These are phyloP conservation scores for Diplazon laetatorius DNA, from an alignment of 2,888 invertebrate species.

Conservation along the genomic window DNA sequence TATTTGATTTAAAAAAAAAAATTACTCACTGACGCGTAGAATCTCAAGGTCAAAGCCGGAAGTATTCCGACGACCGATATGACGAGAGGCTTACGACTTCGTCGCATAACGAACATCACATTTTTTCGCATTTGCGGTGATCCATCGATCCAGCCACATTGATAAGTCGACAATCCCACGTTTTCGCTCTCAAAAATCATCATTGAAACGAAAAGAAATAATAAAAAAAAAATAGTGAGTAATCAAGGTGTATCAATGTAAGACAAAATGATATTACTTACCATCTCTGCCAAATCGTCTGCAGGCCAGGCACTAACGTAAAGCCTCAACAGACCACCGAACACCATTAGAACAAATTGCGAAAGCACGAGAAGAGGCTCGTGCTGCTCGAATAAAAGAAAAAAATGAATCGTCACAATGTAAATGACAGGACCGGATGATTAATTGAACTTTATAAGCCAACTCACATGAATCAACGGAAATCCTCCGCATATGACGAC, in stretches of 20 bases:
- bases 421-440: too few species aligned
- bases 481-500: constrained; percentile 72
- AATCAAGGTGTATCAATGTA: too few species aligned
- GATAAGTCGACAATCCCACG: constrained; percentile 64
- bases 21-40: constrained; percentile 66
- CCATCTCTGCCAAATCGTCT: constrained; percentile 72
- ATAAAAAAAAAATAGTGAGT: too few species aligned
- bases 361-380: constrained; percentile 66
- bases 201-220: too few species aligned
- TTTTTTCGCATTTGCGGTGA: constrained; percentile 49
- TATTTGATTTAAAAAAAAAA: too few species aligned
- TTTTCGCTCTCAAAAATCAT: constrained; percentile 60
- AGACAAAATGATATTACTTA: too few species aligned
- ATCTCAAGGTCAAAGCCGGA: constrained; percentile 65
- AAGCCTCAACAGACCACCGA: constrained; percentile 69
- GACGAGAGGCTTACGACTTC: constrained; percentile 66
- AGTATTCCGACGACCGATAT: constrained; percentile 61
- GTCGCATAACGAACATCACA: constrained; percentile 64
- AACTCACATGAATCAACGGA: constrained; percentile 73
- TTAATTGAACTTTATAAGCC: not conserved
- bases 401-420: constrained; percentile 4
- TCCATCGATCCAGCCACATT: constrained; percentile 61
- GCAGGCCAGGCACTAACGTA: constrained; percentile 75
- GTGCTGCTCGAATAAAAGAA: constrained; percentile 62
- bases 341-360: constrained; percentile 69